These are phyloP conservation scores for Chrysolina oricalcia DNA, from an alignment of 2,888 invertebrate species.

Conservation along the genomic window DNA sequence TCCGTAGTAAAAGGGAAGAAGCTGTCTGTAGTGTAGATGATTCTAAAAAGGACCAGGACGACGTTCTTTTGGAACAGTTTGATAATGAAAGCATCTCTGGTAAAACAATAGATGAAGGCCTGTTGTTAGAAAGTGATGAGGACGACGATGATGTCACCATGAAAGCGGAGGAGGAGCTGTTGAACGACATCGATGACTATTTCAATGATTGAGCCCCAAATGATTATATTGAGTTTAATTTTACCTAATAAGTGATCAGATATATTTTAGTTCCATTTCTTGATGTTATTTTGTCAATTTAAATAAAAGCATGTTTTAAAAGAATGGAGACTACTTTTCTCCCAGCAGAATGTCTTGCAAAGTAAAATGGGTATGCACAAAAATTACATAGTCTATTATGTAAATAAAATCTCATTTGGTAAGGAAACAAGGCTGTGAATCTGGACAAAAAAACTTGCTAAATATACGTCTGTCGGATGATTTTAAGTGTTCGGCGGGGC, in stretches of 20 bases:
- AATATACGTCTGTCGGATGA: too few species aligned
- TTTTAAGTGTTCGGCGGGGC: too few species aligned
- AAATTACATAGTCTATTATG: too few species aligned
- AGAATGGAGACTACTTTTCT: too few species aligned
- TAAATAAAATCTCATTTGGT: too few species aligned
- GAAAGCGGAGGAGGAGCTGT: slow-evolving; percentile 69
- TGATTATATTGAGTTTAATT: not conserved
- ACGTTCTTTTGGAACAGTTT: slow-evolving; percentile 5
- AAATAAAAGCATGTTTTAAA: not conserved
- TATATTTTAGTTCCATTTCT: not conserved
- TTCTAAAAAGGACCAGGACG: not conserved
- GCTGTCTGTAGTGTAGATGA: slow-evolving; percentile 12
- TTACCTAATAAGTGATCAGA: not conserved
- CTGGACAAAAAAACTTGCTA: too few species aligned
- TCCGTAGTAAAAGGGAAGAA: not conserved
- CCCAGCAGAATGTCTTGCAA: too few species aligned
- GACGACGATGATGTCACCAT: slow-evolving; percentile 62
- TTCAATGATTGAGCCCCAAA: slow-evolving; percentile 62
- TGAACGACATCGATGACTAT: slow-evolving; percentile 70
- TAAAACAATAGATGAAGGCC: slow-evolving; percentile 64
- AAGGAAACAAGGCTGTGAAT: too few species aligned
- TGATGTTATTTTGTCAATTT: not conserved
- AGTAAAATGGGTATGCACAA: too few species aligned
- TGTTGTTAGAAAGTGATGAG: slow-evolving; percentile 67
- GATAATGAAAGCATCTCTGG: slow-evolving; percentile 33